These are phyloP conservation scores for Ditylenchus weischeri DNA, from an alignment of 2,888 invertebrate genomes.

Conservation along the genomic window DNA sequence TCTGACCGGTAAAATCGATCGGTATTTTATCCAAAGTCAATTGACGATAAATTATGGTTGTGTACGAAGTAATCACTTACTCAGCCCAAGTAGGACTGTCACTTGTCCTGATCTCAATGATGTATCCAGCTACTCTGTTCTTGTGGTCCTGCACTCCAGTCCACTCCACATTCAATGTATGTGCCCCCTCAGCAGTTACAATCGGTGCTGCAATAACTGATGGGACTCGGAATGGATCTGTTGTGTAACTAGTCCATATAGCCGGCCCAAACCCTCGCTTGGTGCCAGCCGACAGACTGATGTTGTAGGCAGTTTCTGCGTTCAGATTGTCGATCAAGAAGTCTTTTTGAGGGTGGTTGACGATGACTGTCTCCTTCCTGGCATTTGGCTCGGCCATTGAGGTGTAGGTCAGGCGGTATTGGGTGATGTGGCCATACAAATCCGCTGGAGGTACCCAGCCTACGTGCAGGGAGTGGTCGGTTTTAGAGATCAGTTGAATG, in stretches of 20 bases:
- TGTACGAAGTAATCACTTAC: neutral
- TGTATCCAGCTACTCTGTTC: constrained; percentile 54
- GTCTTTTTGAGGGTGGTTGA: constrained; percentile 54
- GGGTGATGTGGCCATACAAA: constrained; percentile 48
- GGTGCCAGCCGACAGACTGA: constrained; percentile 52
- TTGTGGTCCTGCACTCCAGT: constrained; percentile 51
- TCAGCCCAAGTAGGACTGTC: constrained; percentile 49
- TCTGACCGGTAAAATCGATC: too few relatives aligned
- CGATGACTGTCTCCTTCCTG: constrained; percentile 32
- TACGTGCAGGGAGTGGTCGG: constrained; percentile 54
- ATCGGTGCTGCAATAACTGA: constrained; percentile 39
- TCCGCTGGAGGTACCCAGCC: constrained; percentile 55
- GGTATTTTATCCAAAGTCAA: too few relatives aligned
- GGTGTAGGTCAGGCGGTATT: constrained; percentile 52
- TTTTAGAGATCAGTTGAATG: constrained; percentile 56
- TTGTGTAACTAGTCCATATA: constrained; percentile 53
- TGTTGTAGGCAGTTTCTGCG: constrained; percentile 58
- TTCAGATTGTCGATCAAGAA: constrained; percentile 52
- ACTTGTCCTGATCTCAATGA: constrained; percentile 52
- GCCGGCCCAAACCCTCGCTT: constrained; percentile 55
- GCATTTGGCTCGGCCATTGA: constrained; percentile 49
- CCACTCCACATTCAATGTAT: constrained; percentile 56
- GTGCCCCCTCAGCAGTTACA: constrained; percentile 55
- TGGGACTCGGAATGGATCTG: constrained; percentile 57
- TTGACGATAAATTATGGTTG: neutral